These are phyloP conservation scores for Heliconius hortense DNA, from an alignment of 2,888 invertebrate genomes.

Conservation along the genomic window DNA sequence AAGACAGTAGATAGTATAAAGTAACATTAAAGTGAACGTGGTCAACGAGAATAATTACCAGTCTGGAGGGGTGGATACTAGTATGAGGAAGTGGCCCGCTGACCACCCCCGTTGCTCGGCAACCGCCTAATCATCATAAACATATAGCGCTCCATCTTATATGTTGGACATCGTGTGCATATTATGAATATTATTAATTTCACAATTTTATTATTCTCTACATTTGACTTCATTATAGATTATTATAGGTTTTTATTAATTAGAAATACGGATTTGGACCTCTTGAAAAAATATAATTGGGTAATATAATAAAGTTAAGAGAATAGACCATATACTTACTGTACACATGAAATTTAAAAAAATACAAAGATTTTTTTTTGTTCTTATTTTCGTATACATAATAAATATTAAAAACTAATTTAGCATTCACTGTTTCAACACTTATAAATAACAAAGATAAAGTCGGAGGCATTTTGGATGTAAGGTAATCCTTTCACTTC, in stretches of 20 bases:
- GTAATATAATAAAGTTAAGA: not conserved
- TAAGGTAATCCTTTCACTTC: conserved; percentile 74
- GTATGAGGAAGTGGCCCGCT: conserved; percentile 72
- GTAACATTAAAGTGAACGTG: conserved; percentile 71
- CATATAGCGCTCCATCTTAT: conserved; percentile 59
- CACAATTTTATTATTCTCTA: not conserved
- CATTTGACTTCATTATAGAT: not conserved
- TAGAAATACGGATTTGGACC: not conserved
- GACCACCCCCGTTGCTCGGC: conserved; percentile 78
- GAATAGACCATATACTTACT: not conserved
- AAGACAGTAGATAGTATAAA: conserved; percentile 51
- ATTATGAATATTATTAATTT: not conserved
- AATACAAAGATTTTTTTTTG: not conserved
- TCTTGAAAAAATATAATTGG: not conserved
- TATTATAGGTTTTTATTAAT: not conserved
- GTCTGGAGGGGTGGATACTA: conserved; percentile 60
- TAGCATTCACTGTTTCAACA: conserved; percentile 44
- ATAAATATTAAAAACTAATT: conserved; percentile 22
- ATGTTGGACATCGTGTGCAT: conserved; percentile 27
- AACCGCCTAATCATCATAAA: conserved; percentile 81
- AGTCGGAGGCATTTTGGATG: conserved; percentile 49
- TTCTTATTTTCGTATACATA: conserved; percentile 17
- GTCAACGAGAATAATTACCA: conserved; percentile 74
- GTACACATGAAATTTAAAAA: not conserved
- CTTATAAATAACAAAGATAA: conserved; percentile 48